Evolutionary conservation across 2,888 invertebrate genomes (phyloP).

Genomic region (Pristionchus exspectatus): DNA sequence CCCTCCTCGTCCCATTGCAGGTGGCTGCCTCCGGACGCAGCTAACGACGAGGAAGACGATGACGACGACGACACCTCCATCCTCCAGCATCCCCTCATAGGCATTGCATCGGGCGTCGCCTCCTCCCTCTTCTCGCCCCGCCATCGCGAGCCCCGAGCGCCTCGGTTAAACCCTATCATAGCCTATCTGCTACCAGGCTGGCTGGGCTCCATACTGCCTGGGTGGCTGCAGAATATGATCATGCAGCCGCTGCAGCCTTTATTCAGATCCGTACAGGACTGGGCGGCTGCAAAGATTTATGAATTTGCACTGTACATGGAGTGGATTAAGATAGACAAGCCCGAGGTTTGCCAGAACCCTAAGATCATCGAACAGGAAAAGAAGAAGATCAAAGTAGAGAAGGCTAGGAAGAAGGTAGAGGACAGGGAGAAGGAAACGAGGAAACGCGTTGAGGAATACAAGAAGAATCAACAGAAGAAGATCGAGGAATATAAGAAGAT

Average conservation of each 20-base stretch:
- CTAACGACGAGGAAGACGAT: slow-evolving; percentile 43
- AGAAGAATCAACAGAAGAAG: slow-evolving; percentile 8
- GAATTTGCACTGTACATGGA: slow-evolving; percentile 12
- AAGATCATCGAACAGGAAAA: not conserved
- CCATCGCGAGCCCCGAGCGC: not conserved
- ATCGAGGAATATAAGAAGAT: slow-evolving; percentile 23
- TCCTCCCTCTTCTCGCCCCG: not conserved
- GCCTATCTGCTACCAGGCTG: slow-evolving; percentile 25
- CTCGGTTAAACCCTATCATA: not conserved
- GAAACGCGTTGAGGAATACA: slow-evolving; percentile 27
- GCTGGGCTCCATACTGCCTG: slow-evolving; percentile 27
- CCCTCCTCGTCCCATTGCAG: slow-evolving; percentile 30
- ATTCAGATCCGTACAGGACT: not conserved
- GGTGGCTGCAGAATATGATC: slow-evolving; percentile 20
- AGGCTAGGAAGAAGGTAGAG: not conserved
- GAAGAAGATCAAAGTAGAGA: slow-evolving; percentile 15
- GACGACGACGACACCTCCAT: slow-evolving; percentile 35
- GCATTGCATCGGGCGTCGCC: slow-evolving; percentile 41
- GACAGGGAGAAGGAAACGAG: not conserved
- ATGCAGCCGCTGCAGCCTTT: not conserved
- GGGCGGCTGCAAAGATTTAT: not conserved
- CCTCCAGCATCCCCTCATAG: slow-evolving; percentile 47
- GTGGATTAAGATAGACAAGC: slow-evolving; percentile 30
- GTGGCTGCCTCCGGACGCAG: not conserved
- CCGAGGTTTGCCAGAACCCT: slow-evolving; percentile 33